Evolutionary conservation across 2,888 invertebrate species (phyloP), one percentile per base, ranked within the genome.

Genomic region (Melanchra persicariae): DNA sequence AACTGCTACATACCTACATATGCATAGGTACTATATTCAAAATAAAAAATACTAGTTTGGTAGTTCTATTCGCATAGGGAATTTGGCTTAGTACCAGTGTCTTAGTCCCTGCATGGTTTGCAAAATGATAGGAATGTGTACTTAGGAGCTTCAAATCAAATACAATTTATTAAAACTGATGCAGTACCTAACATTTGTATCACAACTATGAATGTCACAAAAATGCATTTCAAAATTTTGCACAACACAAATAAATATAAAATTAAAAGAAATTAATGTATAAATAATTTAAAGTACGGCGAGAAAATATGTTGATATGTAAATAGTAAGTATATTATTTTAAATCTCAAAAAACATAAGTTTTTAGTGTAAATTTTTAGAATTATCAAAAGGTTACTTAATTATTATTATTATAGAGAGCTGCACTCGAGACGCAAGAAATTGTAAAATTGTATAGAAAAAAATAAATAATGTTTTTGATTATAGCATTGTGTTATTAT

Each of bases 391-490:
- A 79, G n/a, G n/a, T n/a, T 72, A 88, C n/a, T 87, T 47, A 58
- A 54, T 58, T 54, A 62, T 70, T 51, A 87, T 90, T 91, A 89
- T 87, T 89, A 90, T 89, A 91, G 88, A 86, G 89, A 88, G 91
- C 91, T 91, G 92, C 94, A 93, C 90, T 88, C 87, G 88, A 89
- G 86, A 89, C 89, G 92, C 91, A 88, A 87, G 75, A 77, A 84
- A 82, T 85, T 90, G 93, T 93, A 94, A 93, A 91, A 93, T 93
- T 94, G 91, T 94, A 94, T 92, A 93, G 92, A 92, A 93, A 77
- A 59, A 93, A 94, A 94, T 93, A 94, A 94, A 94, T 85, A 87
- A 92, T 93, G 92, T 93, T 93, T 93, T 93, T 92, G 88, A 92
- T 88, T 87, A 84, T 81, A 74, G 22, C 34, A 69, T 74, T 77